These are phyloP conservation scores for Stigmatopora argus DNA, from an alignment of 2,113 vertebrate genomes.

Conservation along the genomic window DNA sequence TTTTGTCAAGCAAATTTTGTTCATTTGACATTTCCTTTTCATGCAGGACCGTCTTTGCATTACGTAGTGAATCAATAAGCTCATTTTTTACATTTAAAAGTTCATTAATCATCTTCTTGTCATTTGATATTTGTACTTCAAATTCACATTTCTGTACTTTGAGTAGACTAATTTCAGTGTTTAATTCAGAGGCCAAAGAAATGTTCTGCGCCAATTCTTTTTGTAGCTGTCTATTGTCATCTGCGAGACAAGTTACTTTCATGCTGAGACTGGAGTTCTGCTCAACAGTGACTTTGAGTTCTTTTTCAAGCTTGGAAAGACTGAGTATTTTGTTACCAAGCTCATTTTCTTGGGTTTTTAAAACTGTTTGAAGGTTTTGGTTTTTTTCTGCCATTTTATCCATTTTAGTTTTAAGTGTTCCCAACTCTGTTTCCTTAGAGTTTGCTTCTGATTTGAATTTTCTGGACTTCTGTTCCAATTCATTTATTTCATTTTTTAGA, in stretches of 20 bases:
- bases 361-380: conserved; percentile 48
- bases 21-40: conserved; percentile 62
- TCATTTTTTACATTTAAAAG: conserved; percentile 67
- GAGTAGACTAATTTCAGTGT: conserved; percentile 47
- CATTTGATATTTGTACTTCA: conserved; percentile 53
- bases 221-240: conserved; percentile 63
- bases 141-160: conserved; percentile 51
- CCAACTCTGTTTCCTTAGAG: conserved; percentile 47
- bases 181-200: conserved; percentile 48
- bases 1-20: conserved; percentile 69
- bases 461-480: conserved; percentile 51
- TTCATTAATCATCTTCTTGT: conserved; percentile 42
- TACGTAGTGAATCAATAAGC: conserved; percentile 51
- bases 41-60: conserved; percentile 56
- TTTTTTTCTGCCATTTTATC: conserved; percentile 66
- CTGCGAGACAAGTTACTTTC: conserved; percentile 54
- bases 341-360: conserved; percentile 56
- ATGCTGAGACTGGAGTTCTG: conserved; percentile 40
- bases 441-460: conserved; percentile 54
- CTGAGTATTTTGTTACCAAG: conserved; percentile 51
- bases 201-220: conserved; percentile 57
- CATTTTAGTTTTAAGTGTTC: conserved; percentile 45
- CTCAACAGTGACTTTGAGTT: conserved; percentile 18
- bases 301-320: conserved; percentile 52
- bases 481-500: conserved; percentile 55